Evolutionary conservation across 2,888 invertebrate genomes (phyloP), one percentile per base, ranked within the genome.

Genomic region (Drosophila cognata): DNA sequence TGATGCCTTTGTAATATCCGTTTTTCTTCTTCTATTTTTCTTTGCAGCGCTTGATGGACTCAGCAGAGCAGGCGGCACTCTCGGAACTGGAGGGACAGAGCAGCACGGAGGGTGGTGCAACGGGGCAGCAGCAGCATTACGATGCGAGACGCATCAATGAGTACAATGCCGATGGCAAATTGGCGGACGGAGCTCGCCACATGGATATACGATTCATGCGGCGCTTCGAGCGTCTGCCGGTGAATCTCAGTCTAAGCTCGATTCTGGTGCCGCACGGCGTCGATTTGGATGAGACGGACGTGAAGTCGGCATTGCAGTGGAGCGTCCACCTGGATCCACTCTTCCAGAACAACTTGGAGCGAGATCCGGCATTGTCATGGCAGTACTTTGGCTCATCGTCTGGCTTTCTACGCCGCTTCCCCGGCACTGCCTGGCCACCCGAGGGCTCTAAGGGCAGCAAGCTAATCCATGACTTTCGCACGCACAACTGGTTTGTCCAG

Each of bases 381-480:
- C 99, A 99, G 94, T 99, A 98, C 94, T 99, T 98, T 94, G 99
- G 99, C 60, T 98, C 98, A 63, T 96, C 98, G n/a, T 95, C 96
- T 2, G 99, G 99, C 58, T 99, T 99, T 93, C 95, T 99, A 93
- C 94, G 99, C 88, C 95, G 98, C 90, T 99, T 97, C 94, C 99
- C 99, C 92, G 99, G 99, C 96, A 97, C 97, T 91, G 96, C 97
- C 28, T 97, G 97, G 97, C 97, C 97, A 25, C 96, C 97, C 31
- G 96, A 96, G 93, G 96, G 96, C 82, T 95, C 96, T 59, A 95
- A 96, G 81, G 97, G 96, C 91, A 97, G 95, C 81, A 95, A 96
- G 66, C 95, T 96, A 79, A 96, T 99, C 90, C 98, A 98, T 94
- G 99, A 99, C 94, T 99, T 98, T 92, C 95, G 99, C 41, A 96